phyloP scores from a whole-genome alignment of 2,797 vertebrate species.

The Margarornis squamiger region DNA sequence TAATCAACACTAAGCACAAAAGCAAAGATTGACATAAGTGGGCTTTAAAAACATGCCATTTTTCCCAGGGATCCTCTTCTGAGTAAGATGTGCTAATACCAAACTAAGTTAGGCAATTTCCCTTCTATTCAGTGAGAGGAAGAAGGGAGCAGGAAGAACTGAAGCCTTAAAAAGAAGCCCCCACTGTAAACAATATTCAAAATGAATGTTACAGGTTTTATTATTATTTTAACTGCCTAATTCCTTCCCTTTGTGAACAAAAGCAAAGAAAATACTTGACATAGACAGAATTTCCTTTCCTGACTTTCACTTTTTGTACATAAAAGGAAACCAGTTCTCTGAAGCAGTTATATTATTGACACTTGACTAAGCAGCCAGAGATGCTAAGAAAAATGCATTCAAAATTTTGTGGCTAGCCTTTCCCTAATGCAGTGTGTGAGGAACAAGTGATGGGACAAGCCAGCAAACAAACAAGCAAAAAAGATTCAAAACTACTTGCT shows the following conservation, averaged over 20 bases:
- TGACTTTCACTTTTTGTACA: not conserved
- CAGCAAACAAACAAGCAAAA: not conserved
- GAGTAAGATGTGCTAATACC: conserved; percentile 12
- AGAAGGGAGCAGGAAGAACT: not conserved
- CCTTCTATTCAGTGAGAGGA: not conserved
- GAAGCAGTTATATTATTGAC: conserved; percentile 5
- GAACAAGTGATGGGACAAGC: not conserved
- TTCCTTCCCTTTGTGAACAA: not conserved
- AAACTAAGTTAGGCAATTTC: conserved; percentile 29
- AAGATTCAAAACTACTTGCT: not conserved
- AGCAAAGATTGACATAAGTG: not conserved
- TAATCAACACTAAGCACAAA: not conserved
- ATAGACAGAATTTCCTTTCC: conserved; percentile 13
- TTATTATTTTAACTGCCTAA: not conserved
- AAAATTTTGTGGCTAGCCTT: not conserved
- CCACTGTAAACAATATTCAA: not conserved
- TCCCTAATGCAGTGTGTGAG: not conserved
- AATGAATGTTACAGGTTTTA: not conserved
- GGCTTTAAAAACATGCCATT: not conserved
- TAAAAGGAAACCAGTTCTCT: conserved; percentile 5
- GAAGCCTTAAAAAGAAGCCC: conserved; percentile 11
- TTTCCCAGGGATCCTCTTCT: not conserved
- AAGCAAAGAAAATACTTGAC: not conserved
- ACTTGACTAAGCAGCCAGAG: conserved; percentile 23
- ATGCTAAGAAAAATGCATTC: not conserved